Base-by-base conservation (phyloP, 2,888 invertebrate genomes). In the Bombyx huttoni region DNA sequence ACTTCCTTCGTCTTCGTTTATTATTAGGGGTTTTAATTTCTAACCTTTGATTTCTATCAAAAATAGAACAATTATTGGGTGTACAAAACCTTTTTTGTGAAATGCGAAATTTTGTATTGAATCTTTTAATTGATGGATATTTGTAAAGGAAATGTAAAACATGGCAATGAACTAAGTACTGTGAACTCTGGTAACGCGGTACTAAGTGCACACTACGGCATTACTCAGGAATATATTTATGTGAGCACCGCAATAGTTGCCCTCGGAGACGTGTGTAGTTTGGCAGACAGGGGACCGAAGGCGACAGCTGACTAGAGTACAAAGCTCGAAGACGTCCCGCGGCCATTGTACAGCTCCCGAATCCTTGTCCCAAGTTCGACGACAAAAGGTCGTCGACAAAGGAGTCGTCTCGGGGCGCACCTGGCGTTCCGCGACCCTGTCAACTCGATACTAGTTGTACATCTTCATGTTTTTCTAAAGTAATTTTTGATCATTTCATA, bases 251-350 rank as follows among this genome's bases (percentile, higher is more conserved):
- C 2, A 40, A 40, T 40, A 40, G 40, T 40, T 34, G 50, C 34
- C 10, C 24, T 40, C 34, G 65, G 68, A 74, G 76, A 73, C 67
- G 73, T 73, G 70, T 65, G 69, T 65, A 64, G 70, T 65, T 61
- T 57, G 59, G 57, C 56, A 58, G 62, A 68, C 63, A 70, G 66
- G 76, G 76, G 78, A 69, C 65, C 62, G 65, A 67, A 70, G 70
- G 70, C 79, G 83, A 81, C 87, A 85, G 87, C 88, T 86, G 87
- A 85, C 74, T 72, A 62, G 62, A 63, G 75, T 74, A 86, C 85
- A 87, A 85, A 81, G 61, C 74, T 66, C 75, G 85, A 86, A 87
- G 88, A 88, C 84, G 86, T 84, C 82, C 80, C 82, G 83, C 73
- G 71, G 78, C 74, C 68, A 79, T 87, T 88, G 85, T 86, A 68